phyloP scores from a whole-genome alignment of 2,797 vertebrate species.

The Tympanoctomys barrerae region DNA sequence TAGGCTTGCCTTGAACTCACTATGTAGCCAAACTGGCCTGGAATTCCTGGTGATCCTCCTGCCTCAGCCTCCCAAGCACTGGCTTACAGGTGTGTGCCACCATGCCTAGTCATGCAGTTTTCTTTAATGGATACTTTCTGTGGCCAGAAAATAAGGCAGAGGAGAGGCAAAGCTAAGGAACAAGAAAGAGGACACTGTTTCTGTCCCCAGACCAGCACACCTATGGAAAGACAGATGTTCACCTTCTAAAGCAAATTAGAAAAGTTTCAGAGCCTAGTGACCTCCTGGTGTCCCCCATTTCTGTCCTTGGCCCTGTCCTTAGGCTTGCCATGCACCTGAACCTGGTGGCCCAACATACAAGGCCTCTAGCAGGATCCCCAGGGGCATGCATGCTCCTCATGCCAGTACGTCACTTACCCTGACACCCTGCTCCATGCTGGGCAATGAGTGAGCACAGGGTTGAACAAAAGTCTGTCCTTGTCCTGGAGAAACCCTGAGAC shows the following conservation, averaged over 20 bases:
- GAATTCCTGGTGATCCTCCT: not conserved
- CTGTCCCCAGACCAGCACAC: not conserved
- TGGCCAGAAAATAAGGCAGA: not conserved
- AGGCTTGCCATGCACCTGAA: not conserved
- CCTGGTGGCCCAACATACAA: accelerated
- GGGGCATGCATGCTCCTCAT: accelerated
- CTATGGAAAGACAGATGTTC: not conserved
- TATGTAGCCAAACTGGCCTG: not conserved
- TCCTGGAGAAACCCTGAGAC: conserved; percentile 14
- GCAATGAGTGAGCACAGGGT: too few species aligned
- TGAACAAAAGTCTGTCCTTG: not conserved
- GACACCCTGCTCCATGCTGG: not conserved
- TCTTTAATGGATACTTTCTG: conserved; percentile 11
- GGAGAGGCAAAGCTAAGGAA: not conserved
- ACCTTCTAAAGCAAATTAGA: not conserved
- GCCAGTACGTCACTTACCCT: not conserved
- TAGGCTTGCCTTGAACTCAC: not conserved
- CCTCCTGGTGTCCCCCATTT: not conserved
- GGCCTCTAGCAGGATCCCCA: not conserved
- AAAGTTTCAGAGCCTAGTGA: not conserved
- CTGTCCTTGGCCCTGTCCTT: not conserved
- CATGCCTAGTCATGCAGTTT: not conserved
- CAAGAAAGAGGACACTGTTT: not conserved
- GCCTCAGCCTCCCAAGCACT: not conserved
- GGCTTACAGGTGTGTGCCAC: not conserved